Base-by-base conservation (phyloP, 2,888 invertebrate species). In the Cheilosia variabilis region DNA sequence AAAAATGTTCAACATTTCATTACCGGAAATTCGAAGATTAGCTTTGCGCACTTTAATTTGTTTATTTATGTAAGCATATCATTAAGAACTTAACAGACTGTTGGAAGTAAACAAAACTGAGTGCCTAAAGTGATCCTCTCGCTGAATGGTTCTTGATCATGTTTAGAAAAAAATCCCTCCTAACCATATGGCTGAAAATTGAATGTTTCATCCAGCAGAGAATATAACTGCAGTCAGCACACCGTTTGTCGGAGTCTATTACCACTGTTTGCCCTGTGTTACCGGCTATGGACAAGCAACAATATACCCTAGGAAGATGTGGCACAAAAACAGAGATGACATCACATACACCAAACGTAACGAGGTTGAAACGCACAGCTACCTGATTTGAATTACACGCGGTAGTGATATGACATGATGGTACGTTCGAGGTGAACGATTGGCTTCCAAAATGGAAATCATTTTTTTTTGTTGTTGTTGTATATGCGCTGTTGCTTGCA, bases 301-400 rank as follows among this genome's bases (percentile, higher is more conserved):
- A 47, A 17, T n/a, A 7, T 47, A 47, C 45, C 45, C 45, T 47
- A 47, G 6, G 9, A 47, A 17, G 45, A 13, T 37, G 13, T n/a
- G 9, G 9, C n/a, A 47, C n/a, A 47, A n/a, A 19, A 47, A 47
- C 17, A 47, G n/a, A 17, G 45, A 47, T 47, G 45, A 47, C 45
- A 47, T 47, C 45, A 47, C n/a, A 47, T 47, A 47, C 7, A 47
- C 45, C 17, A 47, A 17, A 47, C 17, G 45, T 9, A 47, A 47
- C 45, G 45, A 47, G 17, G 45, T 47, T 47, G 17, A 47, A 47
- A 47, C 17, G 45, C 45, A 47, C 45, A 47, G 45, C n/a, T 47
- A 17, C 45, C 45, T 47, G 45, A 47, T 47, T 47, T 47, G 45
- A 47, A 47, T 47, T n/a, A 17, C 45, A 47, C 45, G 17, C 45